A percentile compares a stretch with the other conserved stretches of the same genome.
These are phyloP conservation scores for Drosophila fuyamai DNA, from an alignment of 1,140 invertebrate genomes.

Conservation along the genomic window DNA sequence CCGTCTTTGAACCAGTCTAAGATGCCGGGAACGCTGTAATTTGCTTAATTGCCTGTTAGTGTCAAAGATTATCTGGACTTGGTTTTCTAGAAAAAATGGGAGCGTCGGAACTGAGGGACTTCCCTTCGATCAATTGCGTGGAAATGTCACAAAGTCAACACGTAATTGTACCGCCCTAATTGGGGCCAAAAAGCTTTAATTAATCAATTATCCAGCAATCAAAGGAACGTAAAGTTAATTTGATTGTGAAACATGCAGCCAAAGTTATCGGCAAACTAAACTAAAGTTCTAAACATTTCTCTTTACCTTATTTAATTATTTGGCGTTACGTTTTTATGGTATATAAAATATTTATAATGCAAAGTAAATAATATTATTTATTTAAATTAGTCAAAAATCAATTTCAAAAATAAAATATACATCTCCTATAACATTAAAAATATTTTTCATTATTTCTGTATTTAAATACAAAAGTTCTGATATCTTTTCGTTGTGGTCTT, in stretches of 20 bases:
- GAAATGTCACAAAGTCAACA: constrained; percentile 50
- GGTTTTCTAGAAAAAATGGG: constrained; percentile 5
- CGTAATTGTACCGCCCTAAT: constrained; percentile 58
- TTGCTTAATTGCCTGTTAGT: constrained; percentile 61
- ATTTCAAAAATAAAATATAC: no score
- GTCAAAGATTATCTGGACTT: constrained; percentile 56
- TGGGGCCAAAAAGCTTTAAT: constrained; percentile 41
- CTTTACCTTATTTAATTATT: neutral
- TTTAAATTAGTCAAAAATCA: no score
- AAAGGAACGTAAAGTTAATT: constrained; percentile 8
- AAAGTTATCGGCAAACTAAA: neutral
- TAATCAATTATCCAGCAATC: constrained; percentile 66
- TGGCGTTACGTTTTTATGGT: no score
- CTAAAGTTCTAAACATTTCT: neutral
- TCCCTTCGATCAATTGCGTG: constrained; percentile 22
- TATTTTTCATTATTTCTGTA: neutral
- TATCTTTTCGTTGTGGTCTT: constrained; percentile 25
- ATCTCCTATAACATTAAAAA: no score
- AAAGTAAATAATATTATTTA: no score
- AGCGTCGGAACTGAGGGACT: constrained; percentile 8
- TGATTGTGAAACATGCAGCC: constrained; percentile 2
- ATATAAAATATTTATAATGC: no score
- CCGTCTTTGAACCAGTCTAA: constrained; percentile 32
- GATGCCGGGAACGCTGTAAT: constrained; percentile 32
- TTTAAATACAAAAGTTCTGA: constrained; percentile 7